Evolutionary conservation across 2,888 invertebrate species (phyloP), one percentile per base, ranked within the genome.

Genomic region (Scaptomyza tumidula): DNA sequence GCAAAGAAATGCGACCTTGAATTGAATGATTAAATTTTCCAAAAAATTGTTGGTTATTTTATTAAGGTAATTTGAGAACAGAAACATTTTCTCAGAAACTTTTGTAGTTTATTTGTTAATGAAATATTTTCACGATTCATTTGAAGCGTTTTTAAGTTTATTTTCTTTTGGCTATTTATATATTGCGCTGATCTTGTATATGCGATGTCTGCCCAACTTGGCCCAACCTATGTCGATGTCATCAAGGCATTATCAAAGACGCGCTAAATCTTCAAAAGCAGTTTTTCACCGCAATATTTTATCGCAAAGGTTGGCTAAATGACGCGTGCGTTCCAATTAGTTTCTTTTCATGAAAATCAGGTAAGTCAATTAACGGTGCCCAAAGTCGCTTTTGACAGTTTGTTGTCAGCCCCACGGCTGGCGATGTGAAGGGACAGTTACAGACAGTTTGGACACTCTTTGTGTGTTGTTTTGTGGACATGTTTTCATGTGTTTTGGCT

Each of bases 371-470:
- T 70, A 77, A 71, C 63, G 29, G 43, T 59, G 68, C 68, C 76
- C 49, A 82, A 74, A 85, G 69, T 53, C 63, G 49, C 52, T 61
- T 71, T 67, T 75, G 84, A 86, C 82, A 84, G 63, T 84, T 67
- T 56, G 59, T 57, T 73, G 83, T 83, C 77, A 71, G 68, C 60
- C 50, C 50, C 52, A 56, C 57, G 4, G 50, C 50, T 33, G 13
- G 5, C 19, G 9, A 2, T 39, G 16, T 35, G n/a, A 0, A 10
- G 46, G 19, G 49, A 41, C 58, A 24, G 13, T 52, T 49, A 54
- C 54, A 73, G 54, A 41, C 41, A 41, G 16, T 10, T 55, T 50
- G 29, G 35, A 7, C 54, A 62, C 27, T 61, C 24, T 63, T n/a
- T n/a, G n/a, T 52, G n/a, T 50, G 0, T 10, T 33, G 9, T 37